Percentiles rank a stretch among this genome's conserved stretches.
Conservation (phyloP, 2,113 vertebrate species). For the Felis catus region DNA sequence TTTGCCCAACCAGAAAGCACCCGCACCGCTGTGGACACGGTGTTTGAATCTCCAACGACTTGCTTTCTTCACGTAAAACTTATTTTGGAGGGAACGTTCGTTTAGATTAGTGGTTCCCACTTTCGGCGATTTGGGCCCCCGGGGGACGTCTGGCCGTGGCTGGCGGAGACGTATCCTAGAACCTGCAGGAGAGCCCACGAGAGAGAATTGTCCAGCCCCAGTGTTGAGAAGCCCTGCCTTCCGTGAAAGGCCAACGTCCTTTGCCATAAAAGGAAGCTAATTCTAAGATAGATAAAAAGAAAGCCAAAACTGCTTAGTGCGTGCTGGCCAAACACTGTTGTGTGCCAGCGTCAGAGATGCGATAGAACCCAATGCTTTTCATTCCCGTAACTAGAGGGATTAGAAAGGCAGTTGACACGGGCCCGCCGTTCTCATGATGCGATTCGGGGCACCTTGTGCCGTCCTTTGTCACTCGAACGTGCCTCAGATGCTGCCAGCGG, state of each 20-base stretch:
- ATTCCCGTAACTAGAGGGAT: background rate
- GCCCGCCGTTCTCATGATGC: background rate
- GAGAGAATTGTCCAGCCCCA: background rate
- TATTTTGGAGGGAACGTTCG: background rate
- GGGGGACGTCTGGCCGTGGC: background rate
- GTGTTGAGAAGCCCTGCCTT: background rate
- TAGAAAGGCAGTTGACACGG: background rate
- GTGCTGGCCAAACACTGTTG: background rate
- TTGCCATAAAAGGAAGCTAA: background rate
- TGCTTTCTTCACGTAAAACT: background rate
- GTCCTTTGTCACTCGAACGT: background rate
- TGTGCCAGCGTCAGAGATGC: background rate
- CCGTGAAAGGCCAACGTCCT: background rate
- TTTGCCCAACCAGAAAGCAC: rapidly evolving
- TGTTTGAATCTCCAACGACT: background rate
- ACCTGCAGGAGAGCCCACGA: background rate
- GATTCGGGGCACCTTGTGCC: background rate
- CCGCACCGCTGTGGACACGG: rapidly evolving
- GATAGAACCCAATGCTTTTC: background rate
- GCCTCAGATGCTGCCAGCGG: background rate
- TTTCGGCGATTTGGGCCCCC: rapidly evolving
- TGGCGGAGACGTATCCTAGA: background rate
- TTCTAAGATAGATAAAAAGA: background rate
- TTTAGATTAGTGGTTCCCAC: background rate
- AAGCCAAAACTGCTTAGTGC: background rate